These are phyloP conservation scores for Hydrotaea diabolus DNA, from an alignment of 2,888 invertebrate genomes.

Conservation along the genomic window DNA sequence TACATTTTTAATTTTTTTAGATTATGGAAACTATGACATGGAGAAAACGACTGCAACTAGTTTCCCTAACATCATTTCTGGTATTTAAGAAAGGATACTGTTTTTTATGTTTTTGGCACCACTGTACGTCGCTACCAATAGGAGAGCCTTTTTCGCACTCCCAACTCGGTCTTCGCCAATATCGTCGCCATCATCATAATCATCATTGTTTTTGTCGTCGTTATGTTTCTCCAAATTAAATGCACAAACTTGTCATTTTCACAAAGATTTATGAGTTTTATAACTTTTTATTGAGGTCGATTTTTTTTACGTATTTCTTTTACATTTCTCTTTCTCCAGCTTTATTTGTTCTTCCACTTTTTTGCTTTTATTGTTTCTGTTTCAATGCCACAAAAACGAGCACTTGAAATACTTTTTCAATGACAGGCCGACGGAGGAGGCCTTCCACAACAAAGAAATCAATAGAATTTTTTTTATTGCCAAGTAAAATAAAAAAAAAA, in stretches of 20 bases:
- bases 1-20: too few species aligned
- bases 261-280: slow-evolving; percentile 64
- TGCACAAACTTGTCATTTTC: slow-evolving; percentile 57
- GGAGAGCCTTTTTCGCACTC: neutral
- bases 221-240: slow-evolving; percentile 53
- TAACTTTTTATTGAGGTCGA: slow-evolving; percentile 49
- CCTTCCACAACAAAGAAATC: slow-evolving; percentile 47
- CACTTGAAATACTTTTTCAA: slow-evolving; percentile 15
- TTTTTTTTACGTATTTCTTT: neutral
- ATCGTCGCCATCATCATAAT: neutral
- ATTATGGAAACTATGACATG: too few species aligned
- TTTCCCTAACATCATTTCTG: too few species aligned
- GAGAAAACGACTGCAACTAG: too few species aligned
- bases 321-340: neutral
- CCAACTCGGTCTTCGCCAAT: neutral
- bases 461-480: slow-evolving; percentile 48
- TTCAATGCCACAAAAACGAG: slow-evolving; percentile 19
- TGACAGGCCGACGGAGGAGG: slow-evolving; percentile 25
- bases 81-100: too few species aligned
- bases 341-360: neutral
- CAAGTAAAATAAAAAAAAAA: neutral
- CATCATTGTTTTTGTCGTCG: neutral
- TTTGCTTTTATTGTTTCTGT: slow-evolving; percentile 14
- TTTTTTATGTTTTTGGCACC: neutral
- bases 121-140: neutral